A percentile compares a stretch with the other conserved stretches of the same genome.
These are phyloP conservation scores for Molanna angustata DNA, from an alignment of 2,888 invertebrate genomes.

Conservation along the genomic window DNA sequence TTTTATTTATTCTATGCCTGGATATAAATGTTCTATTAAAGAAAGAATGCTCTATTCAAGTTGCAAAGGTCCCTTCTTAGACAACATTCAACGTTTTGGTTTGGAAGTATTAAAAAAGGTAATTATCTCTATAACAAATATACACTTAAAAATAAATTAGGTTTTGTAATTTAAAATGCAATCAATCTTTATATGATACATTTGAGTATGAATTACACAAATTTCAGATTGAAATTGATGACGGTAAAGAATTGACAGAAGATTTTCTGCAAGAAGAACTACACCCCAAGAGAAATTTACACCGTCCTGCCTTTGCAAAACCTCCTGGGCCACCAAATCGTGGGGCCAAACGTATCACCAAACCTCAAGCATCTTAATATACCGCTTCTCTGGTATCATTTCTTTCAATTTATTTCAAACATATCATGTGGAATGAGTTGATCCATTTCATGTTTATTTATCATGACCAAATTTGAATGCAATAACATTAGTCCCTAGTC, in stretches of 20 bases:
- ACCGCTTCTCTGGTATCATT: background rate
- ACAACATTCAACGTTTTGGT: constrained; percentile 75
- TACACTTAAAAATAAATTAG: no score
- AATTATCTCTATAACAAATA: no score
- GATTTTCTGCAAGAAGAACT: constrained; percentile 89
- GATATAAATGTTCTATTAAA: constrained; percentile 92
- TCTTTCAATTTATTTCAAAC: no score
- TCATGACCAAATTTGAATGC: no score
- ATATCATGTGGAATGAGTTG: no score
- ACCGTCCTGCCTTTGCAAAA: constrained; percentile 90
- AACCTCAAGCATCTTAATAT: constrained; percentile 54
- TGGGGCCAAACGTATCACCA: constrained; percentile 87
- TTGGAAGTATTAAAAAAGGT: constrained; percentile 86
- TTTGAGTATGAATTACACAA: no score
- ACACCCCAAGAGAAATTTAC: constrained; percentile 86
- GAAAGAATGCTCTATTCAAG: constrained; percentile 99
- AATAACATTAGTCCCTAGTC: no score
- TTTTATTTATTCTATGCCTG: constrained; percentile 99
- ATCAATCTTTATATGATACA: no score
- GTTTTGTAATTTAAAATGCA: no score
- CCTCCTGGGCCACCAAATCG: constrained; percentile 94
- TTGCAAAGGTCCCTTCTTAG: constrained; percentile 89
- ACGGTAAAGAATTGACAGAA: constrained; percentile 85
- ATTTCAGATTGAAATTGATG: constrained; percentile 86
- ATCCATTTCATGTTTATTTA: no score